Base-by-base conservation (phyloP, 2,888 invertebrate genomes). In the Chrysotoxum bicinctum region DNA sequence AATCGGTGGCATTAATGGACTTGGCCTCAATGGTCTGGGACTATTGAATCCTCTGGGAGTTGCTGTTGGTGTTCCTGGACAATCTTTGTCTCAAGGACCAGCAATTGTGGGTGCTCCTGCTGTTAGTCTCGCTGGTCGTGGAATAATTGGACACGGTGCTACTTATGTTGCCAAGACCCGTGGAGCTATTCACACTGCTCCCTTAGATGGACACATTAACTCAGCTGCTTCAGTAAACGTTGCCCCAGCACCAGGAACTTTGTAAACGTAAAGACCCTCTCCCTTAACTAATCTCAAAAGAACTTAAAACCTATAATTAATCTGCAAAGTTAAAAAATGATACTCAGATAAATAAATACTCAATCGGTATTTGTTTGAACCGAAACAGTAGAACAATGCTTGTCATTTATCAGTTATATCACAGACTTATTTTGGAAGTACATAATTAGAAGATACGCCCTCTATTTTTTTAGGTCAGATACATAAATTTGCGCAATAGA, bases 201-300 rank as follows among this genome's bases (percentile, higher is more conserved):
- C 90, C 23, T 87, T 90, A 74, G 78, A 89, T 30, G 90, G 91
- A 54, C 91, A 90, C 80, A 77, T 89, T 48, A 88, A 90, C 54
- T 90, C 90, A 50, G 91, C 89, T 72, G 89, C 90, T 72, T 88
- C 90, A 37, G 88, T 90, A 86, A 90, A 90, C 52, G 88, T 89
- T 74, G 89, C 89, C 23, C 91, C 90, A 70, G 90, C 91, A 26
- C 91, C 90, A 76, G 90, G 91, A 80, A 91, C 90, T 21, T 81
- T 74, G 74, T 84, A 81, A 83, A n/a, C 3, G n/a, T 21, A 12
- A 14, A 9, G 12, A 14, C n/a, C 1, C 0, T 1, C 9, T 26
- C 5, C 26, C 26, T 26, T 5, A 26, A 26, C 2, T 26, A 26
- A 3, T 5, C 5, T 26, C 2, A 26, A 26, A 26, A 26, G 3